Base-by-base conservation (phyloP, 2,888 invertebrate genomes). In the Leptopilina syphax region DNA sequence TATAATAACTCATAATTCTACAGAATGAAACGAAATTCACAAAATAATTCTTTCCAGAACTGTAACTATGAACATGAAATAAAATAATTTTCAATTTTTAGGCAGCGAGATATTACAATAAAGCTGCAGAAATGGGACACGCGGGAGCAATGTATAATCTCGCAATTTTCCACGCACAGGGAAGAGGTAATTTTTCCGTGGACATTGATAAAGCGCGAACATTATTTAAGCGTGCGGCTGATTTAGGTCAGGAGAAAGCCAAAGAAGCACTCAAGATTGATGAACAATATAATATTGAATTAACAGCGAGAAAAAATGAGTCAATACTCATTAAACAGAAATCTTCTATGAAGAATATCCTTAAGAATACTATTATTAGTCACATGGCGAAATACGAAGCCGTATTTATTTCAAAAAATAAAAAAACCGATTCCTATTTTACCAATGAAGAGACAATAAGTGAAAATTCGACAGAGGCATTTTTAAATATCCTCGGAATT, bases 81-180 rank as follows among this genome's bases (percentile, higher is more conserved):
- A 34, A 65, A 66, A 57, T 65, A 67, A 77, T 81, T 81, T 34
- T 81, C 1, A 50, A 50, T 50, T 90, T 88, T 57, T 87, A 95
- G 95, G 96, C 96, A 73, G 94, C 94, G 89, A 93, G 95, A 87
- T 93, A 94, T 88, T 96, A 96, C 88, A 92, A 93, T 82, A 92
- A 93, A 80, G 96, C 96, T 65, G 95, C 95, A 24, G 92, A 94
- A 10, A 90, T 93, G 77, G 94, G 95, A 57, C 95, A 96, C 87
- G 93, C 94, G 2, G 93, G 94, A 82, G 95, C 96, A 0, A 93
- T 95, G 86, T 96, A 95, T 89, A 96, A 96, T 88, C 93, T 96
- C 77, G 95, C 95, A 3, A 93, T 96, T 73, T 94, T 94, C 87
- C 94, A 95, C 88, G 94, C 95, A 1, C 95, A 95, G 87, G 95